Evolutionary conservation across 37 sponge, comb jelly and placozoan species (phyloP).

Genomic region (Cladorhizidae sp.): DNA sequence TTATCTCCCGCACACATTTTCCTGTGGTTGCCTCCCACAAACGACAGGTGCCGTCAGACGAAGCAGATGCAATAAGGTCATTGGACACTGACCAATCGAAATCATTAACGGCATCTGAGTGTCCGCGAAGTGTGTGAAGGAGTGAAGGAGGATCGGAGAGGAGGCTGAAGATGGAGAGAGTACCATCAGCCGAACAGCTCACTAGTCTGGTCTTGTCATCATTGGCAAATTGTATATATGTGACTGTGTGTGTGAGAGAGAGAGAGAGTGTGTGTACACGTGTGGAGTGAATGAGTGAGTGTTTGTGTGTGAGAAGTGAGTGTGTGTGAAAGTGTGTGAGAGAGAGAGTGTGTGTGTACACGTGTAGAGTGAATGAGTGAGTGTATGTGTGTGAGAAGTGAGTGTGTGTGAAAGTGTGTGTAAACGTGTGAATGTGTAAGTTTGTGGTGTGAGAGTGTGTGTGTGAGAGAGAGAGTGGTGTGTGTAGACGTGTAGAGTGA

Average conservation of each 20-base stretch:
- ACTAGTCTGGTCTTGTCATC: slow-evolving; percentile 80
- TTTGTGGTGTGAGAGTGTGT: background rate
- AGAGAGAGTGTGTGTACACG: too few relatives aligned
- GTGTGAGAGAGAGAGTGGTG: too few relatives aligned
- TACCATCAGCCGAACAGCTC: slow-evolving; percentile 82
- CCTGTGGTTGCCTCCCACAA: slow-evolving; percentile 79
- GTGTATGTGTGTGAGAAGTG: too few relatives aligned
- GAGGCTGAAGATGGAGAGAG: slow-evolving; percentile 75
- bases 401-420: too few relatives aligned
- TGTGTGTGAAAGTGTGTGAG: background rate
- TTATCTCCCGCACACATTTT: slow-evolving; percentile 66
- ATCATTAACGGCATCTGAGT: slow-evolving; percentile 79
- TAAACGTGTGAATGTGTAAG: too few relatives aligned
- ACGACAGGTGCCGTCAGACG: slow-evolving; percentile 83
- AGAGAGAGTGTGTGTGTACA: background rate
- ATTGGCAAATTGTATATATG: slow-evolving; percentile 71
- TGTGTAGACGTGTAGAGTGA: too few relatives aligned
- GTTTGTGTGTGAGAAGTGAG: too few relatives aligned
- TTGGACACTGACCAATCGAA: slow-evolving; percentile 89
- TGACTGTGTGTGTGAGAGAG: slow-evolving; percentile 38
- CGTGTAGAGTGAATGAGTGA: background rate
- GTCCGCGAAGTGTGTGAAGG: slow-evolving; percentile 61
- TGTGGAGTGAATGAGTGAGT: too few relatives aligned
- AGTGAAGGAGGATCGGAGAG: slow-evolving; percentile 73
- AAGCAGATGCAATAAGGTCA: slow-evolving; percentile 81